Evolutionary conservation across 64 coral and sea anemone genomes (phyloP).

Genomic region (Porites australiensis): DNA sequence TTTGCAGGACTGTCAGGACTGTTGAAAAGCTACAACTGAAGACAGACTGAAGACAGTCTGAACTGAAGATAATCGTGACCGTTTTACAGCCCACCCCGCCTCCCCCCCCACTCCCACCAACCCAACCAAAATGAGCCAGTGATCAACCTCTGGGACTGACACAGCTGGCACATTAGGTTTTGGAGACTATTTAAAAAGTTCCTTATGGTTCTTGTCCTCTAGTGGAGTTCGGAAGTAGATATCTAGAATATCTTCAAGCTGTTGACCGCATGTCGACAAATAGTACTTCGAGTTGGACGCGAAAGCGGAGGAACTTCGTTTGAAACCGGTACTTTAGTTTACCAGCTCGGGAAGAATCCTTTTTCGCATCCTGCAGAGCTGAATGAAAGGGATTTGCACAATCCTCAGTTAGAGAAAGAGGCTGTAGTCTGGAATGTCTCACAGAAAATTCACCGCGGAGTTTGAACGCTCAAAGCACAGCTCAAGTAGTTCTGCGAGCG

Average conservation of each 20-base stretch:
- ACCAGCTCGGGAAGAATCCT: constrained; percentile 2
- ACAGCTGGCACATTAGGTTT: constrained; percentile 9
- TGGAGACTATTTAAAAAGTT: constrained; percentile 20
- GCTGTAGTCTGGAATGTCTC: not conserved
- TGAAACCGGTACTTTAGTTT: not conserved
- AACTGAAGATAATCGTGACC: too few relatives aligned
- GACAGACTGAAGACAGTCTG: too few relatives aligned
- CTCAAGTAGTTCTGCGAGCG: not conserved
- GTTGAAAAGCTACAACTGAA: too few relatives aligned
- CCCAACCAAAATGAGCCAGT: constrained; percentile 1
- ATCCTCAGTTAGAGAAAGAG: not conserved
- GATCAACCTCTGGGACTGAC: not conserved
- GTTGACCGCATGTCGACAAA: not conserved
- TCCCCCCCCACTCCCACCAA: too few relatives aligned
- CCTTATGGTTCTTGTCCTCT: not conserved
- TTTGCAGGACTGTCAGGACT: too few relatives aligned
- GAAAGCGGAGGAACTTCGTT: not conserved
- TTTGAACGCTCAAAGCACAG: not conserved
- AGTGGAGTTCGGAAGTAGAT: not conserved
- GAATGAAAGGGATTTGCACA: not conserved
- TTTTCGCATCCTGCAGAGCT: constrained; percentile 2
- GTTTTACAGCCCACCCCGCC: not conserved
- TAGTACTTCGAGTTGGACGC: not conserved
- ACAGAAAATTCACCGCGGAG: not conserved
- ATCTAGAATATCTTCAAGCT: not conserved